Evolutionary conservation across 1,140 invertebrate genomes (phyloP).

Genomic region (Pomacea maculata): DNA sequence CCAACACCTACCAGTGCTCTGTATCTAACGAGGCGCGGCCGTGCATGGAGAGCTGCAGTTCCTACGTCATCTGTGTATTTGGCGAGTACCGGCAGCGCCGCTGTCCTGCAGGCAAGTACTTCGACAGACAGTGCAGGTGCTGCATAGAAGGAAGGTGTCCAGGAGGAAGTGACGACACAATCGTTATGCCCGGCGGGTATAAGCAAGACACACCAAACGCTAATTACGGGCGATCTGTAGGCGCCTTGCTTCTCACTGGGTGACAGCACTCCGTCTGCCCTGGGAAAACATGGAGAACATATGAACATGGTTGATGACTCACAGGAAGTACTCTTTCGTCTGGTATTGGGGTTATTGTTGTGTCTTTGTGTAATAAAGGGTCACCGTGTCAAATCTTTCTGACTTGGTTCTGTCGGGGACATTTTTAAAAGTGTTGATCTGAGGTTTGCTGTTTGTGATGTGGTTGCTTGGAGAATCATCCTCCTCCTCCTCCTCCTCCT

Average conservation of each 20-base stretch:
- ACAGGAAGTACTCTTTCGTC: too few species aligned
- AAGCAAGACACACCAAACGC: too few species aligned
- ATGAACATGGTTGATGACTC: background rate
- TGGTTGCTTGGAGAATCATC: too few species aligned
- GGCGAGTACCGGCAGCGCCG: slow-evolving; percentile 15
- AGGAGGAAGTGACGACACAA: background rate
- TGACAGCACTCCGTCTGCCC: background rate
- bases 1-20: slow-evolving; percentile 5
- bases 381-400: too few species aligned
- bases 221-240: background rate
- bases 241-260: background rate
- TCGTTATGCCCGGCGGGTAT: too few species aligned
- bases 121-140: background rate
- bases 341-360: too few species aligned
- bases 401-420: too few species aligned
- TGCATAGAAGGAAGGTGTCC: slow-evolving; percentile 3
- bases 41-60: slow-evolving; percentile 19
- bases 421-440: too few species aligned
- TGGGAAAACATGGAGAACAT: background rate
- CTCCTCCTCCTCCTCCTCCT: too few species aligned
- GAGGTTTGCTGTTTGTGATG: too few species aligned
- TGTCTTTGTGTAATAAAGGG: too few species aligned
- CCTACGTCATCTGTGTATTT: slow-evolving; percentile 26
- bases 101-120: slow-evolving; percentile 23
- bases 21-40: slow-evolving; percentile 9